Conservation (phyloP, 1,140 invertebrate species). For the Agraylea sexmaculata region DNA sequence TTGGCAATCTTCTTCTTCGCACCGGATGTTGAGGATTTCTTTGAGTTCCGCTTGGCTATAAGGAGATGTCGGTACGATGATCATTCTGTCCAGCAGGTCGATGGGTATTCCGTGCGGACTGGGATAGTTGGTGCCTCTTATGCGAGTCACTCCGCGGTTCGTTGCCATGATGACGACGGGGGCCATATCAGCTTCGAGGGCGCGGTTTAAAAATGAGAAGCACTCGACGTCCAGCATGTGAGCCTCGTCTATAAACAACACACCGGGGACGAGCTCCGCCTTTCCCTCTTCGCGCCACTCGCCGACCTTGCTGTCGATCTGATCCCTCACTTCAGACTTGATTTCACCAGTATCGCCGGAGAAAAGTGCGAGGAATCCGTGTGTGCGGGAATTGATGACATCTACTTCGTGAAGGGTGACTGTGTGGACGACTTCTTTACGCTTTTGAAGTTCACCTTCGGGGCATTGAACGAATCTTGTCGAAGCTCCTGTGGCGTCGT, state of each 20-base stretch:
- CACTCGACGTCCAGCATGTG: conserved; percentile 99
- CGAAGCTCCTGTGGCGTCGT: conserved; percentile 90
- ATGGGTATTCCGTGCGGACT: conserved; percentile 93
- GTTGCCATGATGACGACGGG: conserved; percentile 98
- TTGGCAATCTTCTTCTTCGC: conserved; percentile 95
- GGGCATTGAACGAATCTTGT: conserved; percentile 96
- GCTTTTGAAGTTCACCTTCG: conserved; percentile 95
- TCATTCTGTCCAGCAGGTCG: conserved; percentile 89
- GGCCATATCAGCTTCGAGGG: conserved; percentile 92
- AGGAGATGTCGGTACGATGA: conserved; percentile 85
- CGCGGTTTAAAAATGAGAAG: conserved; percentile 95
- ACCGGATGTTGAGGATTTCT: conserved; percentile 86
- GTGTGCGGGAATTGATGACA: conserved; percentile 93
- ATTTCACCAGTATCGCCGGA: conserved; percentile 99
- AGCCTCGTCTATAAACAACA: conserved; percentile 86
- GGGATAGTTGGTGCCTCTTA: conserved; percentile 86
- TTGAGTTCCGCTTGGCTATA: conserved; percentile 84
- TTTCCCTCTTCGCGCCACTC: conserved; percentile 99
- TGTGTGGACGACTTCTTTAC: conserved; percentile 98
- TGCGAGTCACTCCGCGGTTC: conserved; percentile 93
- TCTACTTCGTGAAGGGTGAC: conserved; percentile 98
- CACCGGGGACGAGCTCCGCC: conserved; percentile 95
- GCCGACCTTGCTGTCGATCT: conserved; percentile 95
- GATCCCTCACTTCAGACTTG: conserved; percentile 92
- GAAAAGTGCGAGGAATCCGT: conserved; percentile 95